Conservation (phyloP, 2,888 invertebrate genomes). For the Zele albiditarsus region DNA sequence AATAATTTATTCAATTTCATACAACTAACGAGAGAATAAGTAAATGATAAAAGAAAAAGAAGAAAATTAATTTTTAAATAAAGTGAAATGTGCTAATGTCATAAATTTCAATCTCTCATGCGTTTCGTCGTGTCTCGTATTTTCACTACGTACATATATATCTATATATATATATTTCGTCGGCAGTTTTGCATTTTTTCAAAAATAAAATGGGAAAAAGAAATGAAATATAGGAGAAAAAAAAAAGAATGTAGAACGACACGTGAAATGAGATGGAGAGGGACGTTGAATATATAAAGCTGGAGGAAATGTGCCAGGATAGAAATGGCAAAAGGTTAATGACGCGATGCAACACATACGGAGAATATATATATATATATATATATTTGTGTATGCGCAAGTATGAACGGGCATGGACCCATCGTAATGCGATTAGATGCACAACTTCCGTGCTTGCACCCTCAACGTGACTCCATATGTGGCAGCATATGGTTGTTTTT, state of each 20-base stretch:
- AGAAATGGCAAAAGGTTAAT: conserved; percentile 27
- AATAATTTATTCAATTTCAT: background rate
- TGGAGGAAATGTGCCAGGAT: conserved; percentile 6
- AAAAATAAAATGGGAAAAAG: background rate
- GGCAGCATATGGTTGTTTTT: conserved; percentile 31
- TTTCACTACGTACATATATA: background rate
- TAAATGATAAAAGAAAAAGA: background rate
- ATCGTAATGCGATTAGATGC: conserved; percentile 43
- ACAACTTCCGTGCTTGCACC: conserved; percentile 18
- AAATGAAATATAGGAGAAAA: background rate
- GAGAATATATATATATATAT: background rate
- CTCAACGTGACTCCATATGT: background rate
- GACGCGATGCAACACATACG: conserved; percentile 33
- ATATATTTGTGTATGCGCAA: background rate
- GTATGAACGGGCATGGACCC: conserved; percentile 15
- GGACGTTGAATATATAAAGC: conserved; percentile 13
- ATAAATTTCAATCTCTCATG: background rate
- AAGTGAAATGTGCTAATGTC: background rate
- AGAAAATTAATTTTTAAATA: background rate
- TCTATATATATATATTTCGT: background rate
- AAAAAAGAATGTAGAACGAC: background rate
- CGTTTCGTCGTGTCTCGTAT: background rate
- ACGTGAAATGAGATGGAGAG: background rate
- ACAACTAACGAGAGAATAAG: background rate
- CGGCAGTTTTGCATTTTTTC: background rate